phyloP scores from a whole-genome alignment of 2,113 vertebrate genomes.

The Phaethon lepturus region DNA sequence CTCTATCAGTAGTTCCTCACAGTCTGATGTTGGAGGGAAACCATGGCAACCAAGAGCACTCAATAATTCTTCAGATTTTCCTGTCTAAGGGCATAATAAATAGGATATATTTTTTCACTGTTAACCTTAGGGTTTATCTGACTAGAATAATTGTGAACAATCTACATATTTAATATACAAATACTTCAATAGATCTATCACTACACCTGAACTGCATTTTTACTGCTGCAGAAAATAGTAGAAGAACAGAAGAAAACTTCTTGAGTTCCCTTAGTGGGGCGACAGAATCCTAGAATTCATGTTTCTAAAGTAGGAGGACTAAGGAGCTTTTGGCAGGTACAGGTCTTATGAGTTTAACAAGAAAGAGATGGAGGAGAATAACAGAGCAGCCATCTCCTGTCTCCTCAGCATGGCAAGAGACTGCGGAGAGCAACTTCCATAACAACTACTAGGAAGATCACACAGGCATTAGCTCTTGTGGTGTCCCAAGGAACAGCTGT shows the following conservation, averaged over 20 bases:
- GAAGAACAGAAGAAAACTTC: neutral
- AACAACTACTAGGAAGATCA: neutral
- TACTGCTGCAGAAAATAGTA: neutral
- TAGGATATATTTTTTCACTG: neutral
- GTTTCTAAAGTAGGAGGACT: neutral
- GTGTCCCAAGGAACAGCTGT: neutral
- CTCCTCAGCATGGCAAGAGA: neutral
- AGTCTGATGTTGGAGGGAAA: constrained; percentile 85
- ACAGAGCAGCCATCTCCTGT: neutral
- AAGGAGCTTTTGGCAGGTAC: neutral
- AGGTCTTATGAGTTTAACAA: neutral
- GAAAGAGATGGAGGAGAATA: neutral
- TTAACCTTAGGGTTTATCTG: neutral
- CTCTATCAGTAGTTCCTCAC: constrained; percentile 89
- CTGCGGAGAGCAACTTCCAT: neutral
- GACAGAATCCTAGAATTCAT: neutral
- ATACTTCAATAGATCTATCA: neutral
- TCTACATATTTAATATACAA: neutral
- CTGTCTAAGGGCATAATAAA: constrained; percentile 76
- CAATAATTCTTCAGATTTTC: constrained; percentile 87
- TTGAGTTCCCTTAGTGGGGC: neutral
- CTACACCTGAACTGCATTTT: neutral
- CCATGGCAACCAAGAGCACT: constrained; percentile 85
- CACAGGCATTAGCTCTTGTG: neutral
- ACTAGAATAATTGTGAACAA: neutral